These are phyloP conservation scores for Eueremaeus valkanovi DNA, from an alignment of 2,888 invertebrate genomes.

Conservation along the genomic window DNA sequence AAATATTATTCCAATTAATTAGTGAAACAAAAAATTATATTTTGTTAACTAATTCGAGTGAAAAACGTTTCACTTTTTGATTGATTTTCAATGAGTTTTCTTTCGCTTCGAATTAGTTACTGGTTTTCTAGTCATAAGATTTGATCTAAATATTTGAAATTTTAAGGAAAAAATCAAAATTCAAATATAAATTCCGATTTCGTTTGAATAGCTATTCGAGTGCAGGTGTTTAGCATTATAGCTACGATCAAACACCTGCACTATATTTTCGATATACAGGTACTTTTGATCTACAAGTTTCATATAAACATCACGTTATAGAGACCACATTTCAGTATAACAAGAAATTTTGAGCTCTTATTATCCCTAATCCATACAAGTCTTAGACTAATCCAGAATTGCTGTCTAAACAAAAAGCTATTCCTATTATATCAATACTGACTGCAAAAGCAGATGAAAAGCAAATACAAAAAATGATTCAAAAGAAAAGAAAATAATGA, in stretches of 20 bases:
- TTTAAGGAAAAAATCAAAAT: background rate
- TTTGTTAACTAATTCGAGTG: background rate
- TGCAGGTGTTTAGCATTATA: constrained; percentile 6
- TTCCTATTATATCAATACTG: too few species aligned
- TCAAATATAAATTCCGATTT: background rate
- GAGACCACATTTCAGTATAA: background rate
- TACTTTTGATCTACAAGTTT: too few species aligned
- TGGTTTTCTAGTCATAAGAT: background rate
- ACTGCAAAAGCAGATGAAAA: too few species aligned
- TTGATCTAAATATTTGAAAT: background rate
- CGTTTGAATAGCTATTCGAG: background rate
- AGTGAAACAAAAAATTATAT: background rate
- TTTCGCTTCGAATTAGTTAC: background rate
- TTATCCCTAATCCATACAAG: background rate
- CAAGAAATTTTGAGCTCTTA: background rate
- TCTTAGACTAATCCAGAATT: too few species aligned
- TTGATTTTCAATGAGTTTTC: background rate
- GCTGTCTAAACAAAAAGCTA: too few species aligned
- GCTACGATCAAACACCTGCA: background rate
- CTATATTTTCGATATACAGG: background rate
- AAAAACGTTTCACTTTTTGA: background rate
- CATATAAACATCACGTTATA: too few species aligned
- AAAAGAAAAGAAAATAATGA: background rate
- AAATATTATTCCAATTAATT: background rate
- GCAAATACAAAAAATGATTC: too few species aligned